Evolutionary conservation across 1,140 invertebrate species (phyloP).

Genomic region (Metaphire vulgaris): DNA sequence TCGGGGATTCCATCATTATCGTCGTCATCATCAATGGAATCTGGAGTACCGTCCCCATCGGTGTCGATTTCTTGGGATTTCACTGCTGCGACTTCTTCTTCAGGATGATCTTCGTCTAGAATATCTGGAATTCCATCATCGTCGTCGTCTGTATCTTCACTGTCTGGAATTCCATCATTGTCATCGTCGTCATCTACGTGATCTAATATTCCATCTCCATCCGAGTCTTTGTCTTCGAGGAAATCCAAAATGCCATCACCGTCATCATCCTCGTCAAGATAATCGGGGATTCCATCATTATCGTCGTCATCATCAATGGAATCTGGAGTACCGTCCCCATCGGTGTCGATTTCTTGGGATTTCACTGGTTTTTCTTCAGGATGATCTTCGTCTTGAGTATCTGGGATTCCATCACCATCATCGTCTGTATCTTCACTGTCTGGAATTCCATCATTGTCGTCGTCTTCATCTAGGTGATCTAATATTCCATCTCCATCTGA

Average conservation of each 20-base stretch:
- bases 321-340: conserved; percentile 22
- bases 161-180: conserved; percentile 14
- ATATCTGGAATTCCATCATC: conserved; percentile 29
- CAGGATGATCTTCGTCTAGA: conserved; percentile 30
- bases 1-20: conserved; percentile 17
- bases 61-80: conserved; percentile 20
- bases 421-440: conserved; percentile 11
- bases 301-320: conserved; percentile 23
- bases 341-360: neutral
- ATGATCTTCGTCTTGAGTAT: conserved; percentile 13
- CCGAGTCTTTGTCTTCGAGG: conserved; percentile 12
- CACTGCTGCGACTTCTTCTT: conserved; percentile 26
- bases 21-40: conserved; percentile 16
- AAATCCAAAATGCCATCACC: neutral
- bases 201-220: neutral
- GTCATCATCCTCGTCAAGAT: conserved; percentile 13
- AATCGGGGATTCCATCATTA: conserved; percentile 12
- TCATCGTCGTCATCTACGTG: neutral
- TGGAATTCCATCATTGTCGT: neutral
- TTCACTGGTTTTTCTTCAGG: conserved; percentile 2
- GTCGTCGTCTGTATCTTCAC: neutral
- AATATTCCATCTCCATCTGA: conserved; percentile 15
- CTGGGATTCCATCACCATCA: neutral
- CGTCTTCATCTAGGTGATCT: conserved; percentile 9
- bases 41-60: conserved; percentile 15